Conservation (phyloP, 2,113 vertebrate species). For the Esox niger region DNA sequence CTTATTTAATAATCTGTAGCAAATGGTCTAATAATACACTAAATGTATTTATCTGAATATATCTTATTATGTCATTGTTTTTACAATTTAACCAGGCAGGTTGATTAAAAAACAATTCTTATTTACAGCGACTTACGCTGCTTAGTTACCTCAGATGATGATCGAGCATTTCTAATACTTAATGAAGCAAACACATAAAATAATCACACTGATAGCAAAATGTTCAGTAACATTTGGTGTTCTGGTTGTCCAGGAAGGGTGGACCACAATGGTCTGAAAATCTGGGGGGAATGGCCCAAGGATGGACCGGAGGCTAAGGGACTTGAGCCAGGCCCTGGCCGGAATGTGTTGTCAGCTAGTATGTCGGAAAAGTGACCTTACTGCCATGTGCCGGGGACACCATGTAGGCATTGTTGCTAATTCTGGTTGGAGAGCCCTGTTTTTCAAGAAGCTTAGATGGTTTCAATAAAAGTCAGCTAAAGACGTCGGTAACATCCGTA, state of each 20-base stretch:
- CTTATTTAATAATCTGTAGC: no score
- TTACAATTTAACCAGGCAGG: no score
- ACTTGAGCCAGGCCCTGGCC: slow-evolving; percentile 48
- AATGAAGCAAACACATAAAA: not conserved
- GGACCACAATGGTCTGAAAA: slow-evolving; percentile 19
- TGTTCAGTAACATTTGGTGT: not conserved
- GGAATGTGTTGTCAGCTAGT: slow-evolving; percentile 63
- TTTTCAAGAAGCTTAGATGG: not conserved
- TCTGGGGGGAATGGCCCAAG: not conserved
- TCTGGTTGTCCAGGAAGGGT: slow-evolving; percentile 31
- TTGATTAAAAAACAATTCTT: no score
- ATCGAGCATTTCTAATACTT: no score
- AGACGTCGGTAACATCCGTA: not conserved
- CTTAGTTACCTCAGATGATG: no score
- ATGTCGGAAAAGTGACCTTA: slow-evolving; percentile 67
- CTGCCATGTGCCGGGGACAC: slow-evolving; percentile 52
- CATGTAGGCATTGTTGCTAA: not conserved
- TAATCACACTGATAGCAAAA: not conserved
- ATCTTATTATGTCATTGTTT: no score
- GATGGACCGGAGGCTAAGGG: slow-evolving; percentile 30
- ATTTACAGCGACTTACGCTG: no score
- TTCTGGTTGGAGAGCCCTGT: not conserved
- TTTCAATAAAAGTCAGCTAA: not conserved
- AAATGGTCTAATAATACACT: no score
- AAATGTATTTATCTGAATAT: no score